phyloP scores from a whole-genome alignment of 2,888 invertebrate genomes.

The Scelioninae gen. 2 region DNA sequence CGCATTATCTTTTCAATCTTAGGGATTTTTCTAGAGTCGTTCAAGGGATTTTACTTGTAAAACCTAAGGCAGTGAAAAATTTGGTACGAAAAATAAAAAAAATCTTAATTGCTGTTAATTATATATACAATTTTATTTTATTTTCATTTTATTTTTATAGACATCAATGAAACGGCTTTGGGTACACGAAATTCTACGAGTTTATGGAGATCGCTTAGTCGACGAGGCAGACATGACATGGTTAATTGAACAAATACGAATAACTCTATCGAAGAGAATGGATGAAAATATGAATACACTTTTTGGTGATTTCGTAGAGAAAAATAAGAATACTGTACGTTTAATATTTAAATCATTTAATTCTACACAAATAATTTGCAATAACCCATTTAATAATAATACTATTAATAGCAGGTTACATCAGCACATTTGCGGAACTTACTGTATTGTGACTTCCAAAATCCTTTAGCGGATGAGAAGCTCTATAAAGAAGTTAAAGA shows the following conservation, averaged over 20 bases:
- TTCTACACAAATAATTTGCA: too few relatives aligned
- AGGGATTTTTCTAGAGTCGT: conserved; percentile 95
- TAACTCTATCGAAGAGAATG: conserved; percentile 78
- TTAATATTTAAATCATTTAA: too few relatives aligned
- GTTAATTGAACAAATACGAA: conserved; percentile 84
- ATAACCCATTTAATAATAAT: too few relatives aligned
- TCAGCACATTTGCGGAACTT: conserved; percentile 86
- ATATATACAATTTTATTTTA: too few relatives aligned
- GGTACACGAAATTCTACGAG: conserved; percentile 94
- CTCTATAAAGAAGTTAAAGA: conserved; percentile 85
- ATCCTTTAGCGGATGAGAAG: conserved; percentile 80
- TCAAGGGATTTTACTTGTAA: conserved; percentile 91
- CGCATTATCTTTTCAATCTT: conserved; percentile 95
- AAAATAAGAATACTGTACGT: conserved; percentile 42
- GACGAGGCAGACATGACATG: conserved; percentile 88
- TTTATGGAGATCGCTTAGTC: conserved; percentile 93
- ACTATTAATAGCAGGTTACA: conserved; percentile 60
- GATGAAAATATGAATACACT: conserved; percentile 83
- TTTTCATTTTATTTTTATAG: too few relatives aligned
- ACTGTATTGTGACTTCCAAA: conserved; percentile 96
- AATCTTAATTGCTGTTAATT: too few relatives aligned
- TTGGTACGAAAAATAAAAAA: conserved; percentile 75
- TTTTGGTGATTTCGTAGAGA: conserved; percentile 79
- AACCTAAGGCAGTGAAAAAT: conserved; percentile 90
- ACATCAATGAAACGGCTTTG: conserved; percentile 91